Base-by-base conservation (phyloP, 2,113 vertebrate species). In the Eleginops maclovinus region DNA sequence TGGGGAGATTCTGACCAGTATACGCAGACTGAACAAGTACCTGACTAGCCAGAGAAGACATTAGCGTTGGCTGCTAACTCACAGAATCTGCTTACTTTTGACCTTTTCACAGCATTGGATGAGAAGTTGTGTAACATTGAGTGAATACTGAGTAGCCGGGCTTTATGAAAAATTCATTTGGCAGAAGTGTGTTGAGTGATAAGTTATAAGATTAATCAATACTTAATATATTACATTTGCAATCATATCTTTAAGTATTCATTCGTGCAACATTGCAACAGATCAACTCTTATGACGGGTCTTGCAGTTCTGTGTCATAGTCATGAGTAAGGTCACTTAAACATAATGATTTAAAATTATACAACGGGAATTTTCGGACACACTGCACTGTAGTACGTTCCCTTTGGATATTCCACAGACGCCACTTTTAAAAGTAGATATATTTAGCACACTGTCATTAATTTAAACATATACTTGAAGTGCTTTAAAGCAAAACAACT, bases 21-120 rank as follows among this genome's bases (percentile, higher is more conserved):
- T 56, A 28, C 14, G 60, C 59, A 70, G 46, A 68, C 51, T 67
- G 68, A 72, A 78, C 59, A 44, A 58, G n/a, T 49, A 31, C 21
- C 40, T 28, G 24, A 47, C 58, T 47, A 70, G 71, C 43, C 47
- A 46, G 9, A 74, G 5, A 19, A 31, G 36, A 59, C 13, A 47
- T 51, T 16, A 40, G 44, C 62, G 43, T 16, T 43, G 56, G 26
- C 21, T 59, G 44, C 54, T 77, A 50, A 65, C 69, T 77, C 65
- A 46, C 19, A 73, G 58, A 49, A 43, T 40, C 59, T 61, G 24
- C 54, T 60, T 15, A 16, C 21, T 61, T 41, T 65, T 85, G 74
- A 81, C 64, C 74, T 82, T 82, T 71, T 22, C 28, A n/a, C 19
- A 56, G 61, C 36, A 44, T 13, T 78, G 54, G 59, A 71, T 59